These are phyloP conservation scores for Pomatorhinus ruficollis DNA, from an alignment of 2,113 vertebrate genomes.

Conservation along the genomic window DNA sequence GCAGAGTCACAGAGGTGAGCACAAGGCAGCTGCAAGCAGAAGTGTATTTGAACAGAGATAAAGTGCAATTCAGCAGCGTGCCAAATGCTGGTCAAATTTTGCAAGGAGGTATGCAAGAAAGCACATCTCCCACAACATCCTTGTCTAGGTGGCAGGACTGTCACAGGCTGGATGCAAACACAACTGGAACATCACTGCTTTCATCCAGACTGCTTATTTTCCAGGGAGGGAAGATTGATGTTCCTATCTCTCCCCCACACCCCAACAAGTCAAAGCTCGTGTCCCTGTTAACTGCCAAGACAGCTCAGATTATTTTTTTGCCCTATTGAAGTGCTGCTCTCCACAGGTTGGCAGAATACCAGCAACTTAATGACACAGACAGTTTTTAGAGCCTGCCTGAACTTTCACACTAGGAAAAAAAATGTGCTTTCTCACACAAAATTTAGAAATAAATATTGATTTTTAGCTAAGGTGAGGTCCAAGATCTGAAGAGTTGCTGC, in stretches of 20 bases:
- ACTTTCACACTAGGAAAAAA: neutral
- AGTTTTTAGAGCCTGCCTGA: neutral
- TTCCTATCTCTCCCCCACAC: accelerated
- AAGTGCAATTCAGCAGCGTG: neutral
- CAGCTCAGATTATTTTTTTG: neutral
- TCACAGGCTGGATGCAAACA: neutral
- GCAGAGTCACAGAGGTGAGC: accelerated
- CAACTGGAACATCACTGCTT: accelerated
- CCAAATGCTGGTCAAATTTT: neutral
- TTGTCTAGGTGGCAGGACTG: neutral
- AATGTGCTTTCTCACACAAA: neutral
- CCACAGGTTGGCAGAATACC: neutral
- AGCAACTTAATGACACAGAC: neutral
- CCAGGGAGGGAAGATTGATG: accelerated
- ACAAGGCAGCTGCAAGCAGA: accelerated
- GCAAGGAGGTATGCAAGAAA: neutral
- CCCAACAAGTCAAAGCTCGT: neutral
- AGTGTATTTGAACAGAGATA: neutral
- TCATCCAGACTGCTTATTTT: neutral
- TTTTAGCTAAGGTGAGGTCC: neutral
- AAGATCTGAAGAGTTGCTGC: neutral
- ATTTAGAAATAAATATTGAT: neutral
- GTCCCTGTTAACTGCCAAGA: neutral
- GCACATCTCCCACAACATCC: accelerated
- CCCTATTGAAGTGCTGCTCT: neutral